Evolutionary conservation across 1,140 invertebrate genomes (phyloP), one percentile per base, ranked within the genome.

Genomic region (Gerris buenoi): DNA sequence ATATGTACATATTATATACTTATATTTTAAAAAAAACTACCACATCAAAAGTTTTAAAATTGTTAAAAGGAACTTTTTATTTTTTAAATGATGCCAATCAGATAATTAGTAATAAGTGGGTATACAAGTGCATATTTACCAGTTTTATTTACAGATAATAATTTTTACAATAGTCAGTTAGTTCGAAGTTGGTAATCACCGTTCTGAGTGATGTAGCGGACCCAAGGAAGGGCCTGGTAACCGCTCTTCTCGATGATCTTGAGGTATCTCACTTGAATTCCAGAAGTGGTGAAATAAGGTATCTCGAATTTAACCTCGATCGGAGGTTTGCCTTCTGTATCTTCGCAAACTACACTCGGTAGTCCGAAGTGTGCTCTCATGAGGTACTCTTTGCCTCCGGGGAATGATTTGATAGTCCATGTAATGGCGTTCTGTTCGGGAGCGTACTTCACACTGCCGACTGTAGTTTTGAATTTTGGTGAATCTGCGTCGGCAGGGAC

Each of bases 231-330:
- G 0, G 97, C 97, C 79, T 99, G 97, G 76, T 99, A 99, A 0
- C 97, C 97, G 79, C 94, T 97, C 78, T 99, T 99, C 74, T 99
- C 97, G 75, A 99, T 99, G 74, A 99, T 99, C 80, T 99, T 99
- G 69, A 99, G 81, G 78, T 99, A 99, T 46, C 96, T 84, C 2
- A 98, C 90, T 84, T 99, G 97, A 73, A 99, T 98, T 2, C 97
- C 97, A 25, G 96, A 98, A 60, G 97, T 98, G 0, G 97, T 99
- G 73, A 99, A 99, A 74, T 99, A 99, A 0, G 97, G 97, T 74
- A 99, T 99, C 82, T 99, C 97, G 82, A 99, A 99, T 79, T 95
- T 95, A 2, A 99, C 96, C 79, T 96, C 91, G 72, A 99, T 99
- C 0, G 97, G 97, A 33, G 96, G 95, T 77, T 95, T 95, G 0